Evolutionary conservation across 2,113 vertebrate species (phyloP), one percentile per base, ranked within the genome.

Genomic region (Albula glossodonta): DNA sequence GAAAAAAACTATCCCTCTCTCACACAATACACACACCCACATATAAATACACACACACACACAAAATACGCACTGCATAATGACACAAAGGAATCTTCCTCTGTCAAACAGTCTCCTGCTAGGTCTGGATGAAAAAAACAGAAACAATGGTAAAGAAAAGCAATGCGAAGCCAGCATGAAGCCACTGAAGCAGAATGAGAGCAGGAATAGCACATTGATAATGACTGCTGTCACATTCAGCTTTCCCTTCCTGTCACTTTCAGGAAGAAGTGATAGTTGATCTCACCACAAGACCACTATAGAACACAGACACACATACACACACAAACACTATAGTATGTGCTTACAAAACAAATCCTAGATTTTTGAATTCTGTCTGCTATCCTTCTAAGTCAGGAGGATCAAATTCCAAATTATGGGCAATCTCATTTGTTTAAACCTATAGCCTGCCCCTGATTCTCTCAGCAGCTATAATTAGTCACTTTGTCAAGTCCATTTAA

Each of bases 141-240:
- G 56, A 50, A 83, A 50, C 1, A 84, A 17, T 22, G 51, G 4
- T 7, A 51, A 77, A 74, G n/a, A 77, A 84, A 12, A 50, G 15
- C 22, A 13, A 84, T 25, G 10, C 3, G n/a, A 49, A 52, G 57
- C 3, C 11, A 74, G 19, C 4, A 3, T 2, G 1, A 19, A 19
- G 53, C 22, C 25, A 66, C 19, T 5, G 15, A 2, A 1, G 31
- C n/a, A 83, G 48, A 53, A 41, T 52, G 11, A 19, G 51, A 78
- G 51, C 17, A 78, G 51, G 51, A 77, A 52, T 25, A 31, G 31
- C 19, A 51, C 70, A 41, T 52, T 78, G 15, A 84, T 78, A 56
- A 84, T 53, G n/a, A 53, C 83, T 52, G 31, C 25, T 53, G 74
- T 78, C 83, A 83, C 81, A n/a, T 78, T 49, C 13, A 83, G 53